phyloP scores from a whole-genome alignment of 2,888 invertebrate species.

The Eumacrocentrus americanus region DNA sequence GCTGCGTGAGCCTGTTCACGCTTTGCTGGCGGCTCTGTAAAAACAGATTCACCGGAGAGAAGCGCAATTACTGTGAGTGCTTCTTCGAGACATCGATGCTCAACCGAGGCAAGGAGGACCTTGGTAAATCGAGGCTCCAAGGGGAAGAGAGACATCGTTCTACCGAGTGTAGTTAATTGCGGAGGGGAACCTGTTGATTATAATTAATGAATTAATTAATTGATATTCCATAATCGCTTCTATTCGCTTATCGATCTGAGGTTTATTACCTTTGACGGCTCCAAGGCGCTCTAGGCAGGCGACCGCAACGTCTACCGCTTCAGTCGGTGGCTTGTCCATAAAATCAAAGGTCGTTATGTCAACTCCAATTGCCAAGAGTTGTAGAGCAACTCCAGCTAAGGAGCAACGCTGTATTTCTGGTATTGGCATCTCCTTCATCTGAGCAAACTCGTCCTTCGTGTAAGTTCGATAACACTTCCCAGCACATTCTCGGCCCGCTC shows the following conservation, averaged over 20 bases:
- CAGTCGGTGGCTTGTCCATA: conserved; percentile 84
- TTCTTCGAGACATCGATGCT: conserved; percentile 80
- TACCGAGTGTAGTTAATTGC: conserved; percentile 78
- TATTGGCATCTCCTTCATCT: conserved; percentile 72
- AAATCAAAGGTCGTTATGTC: conserved; percentile 86
- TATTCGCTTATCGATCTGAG: neutral
- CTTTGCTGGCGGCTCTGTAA: conserved; percentile 76
- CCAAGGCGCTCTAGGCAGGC: conserved; percentile 70
- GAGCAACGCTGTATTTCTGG: conserved; percentile 86
- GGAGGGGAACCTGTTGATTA: conserved; percentile 60
- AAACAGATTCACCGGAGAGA: conserved; percentile 87
- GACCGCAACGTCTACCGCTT: conserved; percentile 72
- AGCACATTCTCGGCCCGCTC: conserved; percentile 86
- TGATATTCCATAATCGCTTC: neutral
- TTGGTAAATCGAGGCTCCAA: conserved; percentile 89
- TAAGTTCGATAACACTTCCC: conserved; percentile 89
- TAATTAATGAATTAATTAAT: conserved; percentile 1
- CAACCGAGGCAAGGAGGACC: conserved; percentile 77
- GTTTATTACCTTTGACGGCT: conserved; percentile 52
- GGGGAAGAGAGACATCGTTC: conserved; percentile 88
- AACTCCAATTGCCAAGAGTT: conserved; percentile 84
- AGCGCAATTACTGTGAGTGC: conserved; percentile 85
- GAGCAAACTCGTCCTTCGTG: conserved; percentile 77
- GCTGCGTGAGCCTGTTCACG: conserved; percentile 77
- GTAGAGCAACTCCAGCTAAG: conserved; percentile 75